These are phyloP conservation scores for Cinara cedri DNA, from an alignment of 2,888 invertebrate species.

Conservation along the genomic window DNA sequence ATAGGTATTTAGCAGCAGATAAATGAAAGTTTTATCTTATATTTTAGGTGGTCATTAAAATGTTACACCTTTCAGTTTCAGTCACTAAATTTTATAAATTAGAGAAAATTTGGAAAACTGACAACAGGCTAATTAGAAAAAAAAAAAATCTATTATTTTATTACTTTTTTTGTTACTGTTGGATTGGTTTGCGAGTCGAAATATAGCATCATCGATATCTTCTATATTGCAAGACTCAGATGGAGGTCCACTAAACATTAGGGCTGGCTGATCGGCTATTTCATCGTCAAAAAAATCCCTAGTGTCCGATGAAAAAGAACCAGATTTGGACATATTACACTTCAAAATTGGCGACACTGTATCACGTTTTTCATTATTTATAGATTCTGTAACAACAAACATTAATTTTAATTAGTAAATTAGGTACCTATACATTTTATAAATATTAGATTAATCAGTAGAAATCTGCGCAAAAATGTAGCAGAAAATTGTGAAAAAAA, in stretches of 20 bases:
- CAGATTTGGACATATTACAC: slow-evolving; percentile 69
- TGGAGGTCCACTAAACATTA: slow-evolving; percentile 74
- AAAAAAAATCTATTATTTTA: too few species aligned
- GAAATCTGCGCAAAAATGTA: too few species aligned
- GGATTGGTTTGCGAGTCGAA: slow-evolving; percentile 32
- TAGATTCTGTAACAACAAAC: slow-evolving; percentile 32
- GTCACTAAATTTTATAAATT: too few species aligned
- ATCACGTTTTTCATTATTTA: slow-evolving; percentile 31
- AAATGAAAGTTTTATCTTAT: too few species aligned
- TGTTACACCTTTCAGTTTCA: too few species aligned
- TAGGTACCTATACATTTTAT: neutral
- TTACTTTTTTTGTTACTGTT: slow-evolving; percentile 47
- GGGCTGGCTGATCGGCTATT: slow-evolving; percentile 86
- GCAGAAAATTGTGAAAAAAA: too few species aligned
- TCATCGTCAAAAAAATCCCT: slow-evolving; percentile 87
- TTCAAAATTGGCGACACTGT: slow-evolving; percentile 36
- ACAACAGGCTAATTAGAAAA: too few species aligned
- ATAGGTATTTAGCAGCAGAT: too few species aligned
- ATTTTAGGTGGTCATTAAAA: too few species aligned
- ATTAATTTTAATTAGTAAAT: neutral
- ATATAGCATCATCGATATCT: slow-evolving; percentile 41
- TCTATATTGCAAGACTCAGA: slow-evolving; percentile 58
- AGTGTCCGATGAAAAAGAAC: slow-evolving; percentile 78
- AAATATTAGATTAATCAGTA: too few species aligned
- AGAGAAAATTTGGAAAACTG: too few species aligned